Percentiles rank a stretch among this genome's conserved stretches.
These are phyloP conservation scores for Acrossocheilus fasciatus DNA, from an alignment of 2,797 vertebrate genomes.

Conservation along the genomic window DNA sequence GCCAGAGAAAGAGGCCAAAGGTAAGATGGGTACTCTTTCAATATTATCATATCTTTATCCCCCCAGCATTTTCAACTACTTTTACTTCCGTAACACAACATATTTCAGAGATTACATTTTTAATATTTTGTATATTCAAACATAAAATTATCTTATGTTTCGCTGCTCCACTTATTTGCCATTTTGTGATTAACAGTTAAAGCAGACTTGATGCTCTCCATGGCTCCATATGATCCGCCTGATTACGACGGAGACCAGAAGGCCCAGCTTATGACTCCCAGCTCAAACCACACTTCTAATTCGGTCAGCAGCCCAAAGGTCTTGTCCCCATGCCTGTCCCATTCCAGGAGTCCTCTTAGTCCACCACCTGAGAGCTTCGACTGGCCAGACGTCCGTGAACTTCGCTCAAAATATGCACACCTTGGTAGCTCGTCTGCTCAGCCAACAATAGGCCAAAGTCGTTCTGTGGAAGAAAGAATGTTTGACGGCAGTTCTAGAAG, in stretches of 20 bases:
- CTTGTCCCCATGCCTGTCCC: slow-evolving; percentile 52
- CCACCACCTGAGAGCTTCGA: slow-evolving; percentile 77
- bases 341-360: slow-evolving; percentile 69
- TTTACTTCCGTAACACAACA: neutral
- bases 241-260: slow-evolving; percentile 60
- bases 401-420: slow-evolving; percentile 82
- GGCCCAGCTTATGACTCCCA: slow-evolving; percentile 47
- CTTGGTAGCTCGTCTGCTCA: slow-evolving; percentile 31
- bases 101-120: neutral
- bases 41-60: neutral
- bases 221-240: slow-evolving; percentile 58
- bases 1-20: slow-evolving; percentile 63
- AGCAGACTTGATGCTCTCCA: slow-evolving; percentile 64
- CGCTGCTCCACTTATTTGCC: neutral
- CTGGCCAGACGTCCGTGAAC: slow-evolving; percentile 89
- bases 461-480: slow-evolving; percentile 76
- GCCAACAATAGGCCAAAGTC: slow-evolving; percentile 66
- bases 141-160: neutral
- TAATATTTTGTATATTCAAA: no score
- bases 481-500: slow-evolving; percentile 59
- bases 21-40: slow-evolving; percentile 52
- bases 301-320: slow-evolving; percentile 47
- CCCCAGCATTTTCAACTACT: neutral
- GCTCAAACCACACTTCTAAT: slow-evolving; percentile 21
- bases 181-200: slow-evolving; percentile 71